Conservation (phyloP, 2,888 invertebrate species). For the Actias luna region DNA sequence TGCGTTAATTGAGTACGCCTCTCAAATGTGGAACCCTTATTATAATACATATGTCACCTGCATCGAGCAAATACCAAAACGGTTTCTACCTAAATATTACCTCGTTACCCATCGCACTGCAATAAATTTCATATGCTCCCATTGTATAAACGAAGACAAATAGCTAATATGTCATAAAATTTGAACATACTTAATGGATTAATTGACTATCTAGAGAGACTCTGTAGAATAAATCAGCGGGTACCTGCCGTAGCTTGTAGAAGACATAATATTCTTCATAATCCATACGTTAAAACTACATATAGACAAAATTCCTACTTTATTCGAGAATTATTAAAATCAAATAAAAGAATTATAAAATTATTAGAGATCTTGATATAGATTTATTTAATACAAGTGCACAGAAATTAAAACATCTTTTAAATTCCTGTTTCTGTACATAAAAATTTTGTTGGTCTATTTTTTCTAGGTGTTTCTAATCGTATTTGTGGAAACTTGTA, state of each 20-base stretch:
- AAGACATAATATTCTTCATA: no score
- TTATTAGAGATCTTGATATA: no score
- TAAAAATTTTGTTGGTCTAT: not conserved
- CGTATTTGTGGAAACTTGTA: not conserved
- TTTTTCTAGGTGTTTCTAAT: no score
- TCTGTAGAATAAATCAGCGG: no score
- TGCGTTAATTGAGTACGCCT: not conserved
- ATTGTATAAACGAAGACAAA: not conserved
- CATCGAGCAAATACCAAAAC: not conserved
- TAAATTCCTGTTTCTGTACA: not conserved
- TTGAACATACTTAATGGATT: not conserved
- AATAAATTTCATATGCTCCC: not conserved
- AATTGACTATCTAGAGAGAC: no score
- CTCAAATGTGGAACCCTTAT: no score
- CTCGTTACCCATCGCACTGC: not conserved
- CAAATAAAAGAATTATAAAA: no score
- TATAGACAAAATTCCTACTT: no score
- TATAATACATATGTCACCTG: not conserved
- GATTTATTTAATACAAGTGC: not conserved
- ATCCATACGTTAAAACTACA: no score
- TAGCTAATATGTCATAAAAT: not conserved
- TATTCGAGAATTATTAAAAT: no score
- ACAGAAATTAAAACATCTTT: not conserved
- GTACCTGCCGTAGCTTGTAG: no score
- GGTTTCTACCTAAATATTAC: not conserved